phyloP scores from a whole-genome alignment of 1,140 invertebrate species.

The Drosophila subpulchrella region DNA sequence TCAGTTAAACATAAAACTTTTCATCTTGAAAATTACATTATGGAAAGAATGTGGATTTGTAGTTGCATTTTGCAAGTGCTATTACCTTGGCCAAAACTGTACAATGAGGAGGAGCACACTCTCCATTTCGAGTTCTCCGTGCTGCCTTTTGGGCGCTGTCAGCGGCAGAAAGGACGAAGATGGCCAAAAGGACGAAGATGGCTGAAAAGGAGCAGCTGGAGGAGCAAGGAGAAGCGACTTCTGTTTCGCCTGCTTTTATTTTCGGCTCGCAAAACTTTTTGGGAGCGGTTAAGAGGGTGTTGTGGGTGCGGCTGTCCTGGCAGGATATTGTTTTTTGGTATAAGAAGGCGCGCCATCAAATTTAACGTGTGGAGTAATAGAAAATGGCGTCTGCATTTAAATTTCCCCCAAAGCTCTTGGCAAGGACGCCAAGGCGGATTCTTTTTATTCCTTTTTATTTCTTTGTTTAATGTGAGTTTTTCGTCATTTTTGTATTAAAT shows the following conservation, averaged over 20 bases:
- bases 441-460: conserved; percentile 7
- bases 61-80: background rate
- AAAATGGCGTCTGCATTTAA: conserved; percentile 81
- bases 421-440: conserved; percentile 51
- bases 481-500: conserved; percentile 38
- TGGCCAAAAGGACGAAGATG: conserved; percentile 36
- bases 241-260: conserved; percentile 60
- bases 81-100: conserved; percentile 15
- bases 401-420: conserved; percentile 42
- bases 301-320: conserved; percentile 48
- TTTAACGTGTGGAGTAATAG: conserved; percentile 79
- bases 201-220: conserved; percentile 46
- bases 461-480: conserved; percentile 5
- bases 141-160: conserved; percentile 48
- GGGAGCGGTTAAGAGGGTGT: conserved; percentile 9
- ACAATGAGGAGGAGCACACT: conserved; percentile 1
- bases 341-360: conserved; percentile 67
- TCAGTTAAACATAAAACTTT: too few relatives aligned
- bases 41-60: too few relatives aligned
- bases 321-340: conserved; percentile 45
- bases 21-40: too few relatives aligned
- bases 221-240: conserved; percentile 29
- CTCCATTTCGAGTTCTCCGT: conserved; percentile 17
- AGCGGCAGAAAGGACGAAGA: conserved; percentile 38
- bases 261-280: conserved; percentile 60